Conservation (phyloP, 2,888 invertebrate species). For the Cacoxenus indagator region DNA sequence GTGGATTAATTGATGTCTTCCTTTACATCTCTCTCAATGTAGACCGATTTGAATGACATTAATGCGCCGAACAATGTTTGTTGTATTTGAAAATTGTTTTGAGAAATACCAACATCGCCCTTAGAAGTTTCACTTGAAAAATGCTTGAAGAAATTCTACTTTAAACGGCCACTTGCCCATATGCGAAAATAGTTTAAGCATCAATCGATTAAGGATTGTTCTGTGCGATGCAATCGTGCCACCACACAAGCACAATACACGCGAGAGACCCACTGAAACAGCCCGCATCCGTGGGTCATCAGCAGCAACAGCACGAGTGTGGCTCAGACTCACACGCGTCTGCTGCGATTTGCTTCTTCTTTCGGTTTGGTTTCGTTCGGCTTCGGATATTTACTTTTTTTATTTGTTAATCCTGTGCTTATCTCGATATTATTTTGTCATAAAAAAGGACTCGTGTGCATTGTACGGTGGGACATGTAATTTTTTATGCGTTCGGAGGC, state of each 20-base stretch:
- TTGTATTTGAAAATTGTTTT: no score
- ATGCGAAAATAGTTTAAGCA: constrained; percentile 31
- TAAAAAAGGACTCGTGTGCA: constrained; percentile 44
- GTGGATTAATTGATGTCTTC: no score
- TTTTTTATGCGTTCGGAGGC: constrained; percentile 49
- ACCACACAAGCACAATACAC: not conserved
- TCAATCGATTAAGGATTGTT: constrained; percentile 56
- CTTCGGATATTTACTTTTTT: not conserved
- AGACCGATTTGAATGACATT: no score
- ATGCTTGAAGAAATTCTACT: constrained; percentile 30
- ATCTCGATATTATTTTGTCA: constrained; percentile 59
- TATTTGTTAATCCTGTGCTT: constrained; percentile 50
- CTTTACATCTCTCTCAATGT: no score
- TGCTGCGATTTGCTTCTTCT: not conserved
- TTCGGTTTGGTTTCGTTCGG: not conserved
- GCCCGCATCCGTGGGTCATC: constrained; percentile 42
- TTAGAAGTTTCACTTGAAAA: constrained; percentile 55
- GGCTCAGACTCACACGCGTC: not conserved
- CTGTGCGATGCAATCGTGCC: constrained; percentile 33
- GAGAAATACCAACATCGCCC: no score
- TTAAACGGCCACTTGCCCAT: not conserved
- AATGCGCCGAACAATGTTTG: no score
- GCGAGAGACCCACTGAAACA: not conserved
- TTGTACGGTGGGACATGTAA: constrained; percentile 44
- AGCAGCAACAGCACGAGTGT: not conserved